Base-by-base conservation (phyloP, 2,888 invertebrate genomes). In the Eledone cirrhosa region DNA sequence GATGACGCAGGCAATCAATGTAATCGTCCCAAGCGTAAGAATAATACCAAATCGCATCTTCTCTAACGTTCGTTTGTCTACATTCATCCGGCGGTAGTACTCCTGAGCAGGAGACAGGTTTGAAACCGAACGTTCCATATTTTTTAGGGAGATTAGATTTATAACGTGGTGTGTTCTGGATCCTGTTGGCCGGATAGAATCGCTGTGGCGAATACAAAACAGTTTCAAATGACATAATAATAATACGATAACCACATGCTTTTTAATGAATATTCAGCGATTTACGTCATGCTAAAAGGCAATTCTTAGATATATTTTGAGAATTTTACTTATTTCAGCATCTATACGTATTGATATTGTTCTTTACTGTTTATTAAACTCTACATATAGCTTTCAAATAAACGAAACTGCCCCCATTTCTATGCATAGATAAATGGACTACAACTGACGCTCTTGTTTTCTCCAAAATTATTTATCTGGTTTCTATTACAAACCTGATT, bases 41-140 rank as follows among this genome's bases (percentile, higher is more conserved):
- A 76, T 48, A 48, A 76, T 76, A 48, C 48, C 76, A 29, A 76
- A 76, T 27, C 76, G 76, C 47, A 76, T 47, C 27, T 76, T 76
- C 29, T 76, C 76, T 27, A 76, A 48, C 29, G 48, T 76, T 13
- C 48, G 48, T 19, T 76, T 76, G 76, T 76, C 76, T 27, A 76
- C 48, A 29, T 47, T 48, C 24, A 76, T n/a, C n/a, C 76, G 76
- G 19, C 76, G 27, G 24, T 76, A 76, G 16, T 76, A 76, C 47
- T 76, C 76, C 48, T 76, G 76, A 8, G 76, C 76, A 27, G 76
- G 76, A 47, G 76, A 76, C 8, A 72, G 24, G 41, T 41, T 72
- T 24, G 72, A 41, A 11, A 41, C 41, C n/a, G 33, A 7, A 72
- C 41, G 41, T 41, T 72, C 72, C 72, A 72, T 72, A 41, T 72